Conservation (phyloP, 2,888 invertebrate genomes). For the Escarpia spicata region DNA sequence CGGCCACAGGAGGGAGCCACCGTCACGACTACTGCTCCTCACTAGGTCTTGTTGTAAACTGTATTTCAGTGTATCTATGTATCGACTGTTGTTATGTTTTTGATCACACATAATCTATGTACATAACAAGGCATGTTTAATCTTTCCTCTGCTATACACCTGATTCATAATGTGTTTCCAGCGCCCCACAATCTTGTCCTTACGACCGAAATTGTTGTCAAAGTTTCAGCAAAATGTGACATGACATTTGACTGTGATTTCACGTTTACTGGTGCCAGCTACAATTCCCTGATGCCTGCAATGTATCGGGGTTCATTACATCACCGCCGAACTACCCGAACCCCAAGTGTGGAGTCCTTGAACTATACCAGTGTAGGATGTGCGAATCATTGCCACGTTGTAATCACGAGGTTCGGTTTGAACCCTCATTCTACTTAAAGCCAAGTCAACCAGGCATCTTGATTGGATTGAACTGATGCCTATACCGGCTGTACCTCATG, state of each 20-base stretch:
- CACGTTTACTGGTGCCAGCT: neutral
- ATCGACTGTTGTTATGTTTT: neutral
- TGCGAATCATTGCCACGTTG: neutral
- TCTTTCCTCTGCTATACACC: conserved; percentile 4
- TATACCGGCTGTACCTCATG: neutral
- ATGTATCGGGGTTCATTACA: neutral
- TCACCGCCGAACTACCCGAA: neutral
- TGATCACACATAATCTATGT: conserved; percentile 6
- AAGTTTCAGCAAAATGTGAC: too few species aligned
- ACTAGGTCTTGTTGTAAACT: conserved; percentile 16
- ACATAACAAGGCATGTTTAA: conserved; percentile 16
- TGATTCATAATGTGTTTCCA: neutral
- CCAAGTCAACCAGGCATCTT: neutral
- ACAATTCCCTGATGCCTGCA: neutral
- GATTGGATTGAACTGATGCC: neutral
- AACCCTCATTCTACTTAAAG: neutral
- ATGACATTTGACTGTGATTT: neutral
- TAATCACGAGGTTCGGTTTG: neutral
- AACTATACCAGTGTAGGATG: neutral
- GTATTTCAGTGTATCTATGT: conserved; percentile 13
- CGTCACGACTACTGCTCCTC: neutral
- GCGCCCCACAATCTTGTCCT: neutral
- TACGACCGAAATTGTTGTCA: neutral
- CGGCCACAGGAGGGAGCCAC: conserved; percentile 9
- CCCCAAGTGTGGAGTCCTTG: neutral